Evolutionary conservation across 2,888 invertebrate genomes (phyloP), one percentile per base, ranked within the genome.

Genomic region (Pyrrhia umbra): DNA sequence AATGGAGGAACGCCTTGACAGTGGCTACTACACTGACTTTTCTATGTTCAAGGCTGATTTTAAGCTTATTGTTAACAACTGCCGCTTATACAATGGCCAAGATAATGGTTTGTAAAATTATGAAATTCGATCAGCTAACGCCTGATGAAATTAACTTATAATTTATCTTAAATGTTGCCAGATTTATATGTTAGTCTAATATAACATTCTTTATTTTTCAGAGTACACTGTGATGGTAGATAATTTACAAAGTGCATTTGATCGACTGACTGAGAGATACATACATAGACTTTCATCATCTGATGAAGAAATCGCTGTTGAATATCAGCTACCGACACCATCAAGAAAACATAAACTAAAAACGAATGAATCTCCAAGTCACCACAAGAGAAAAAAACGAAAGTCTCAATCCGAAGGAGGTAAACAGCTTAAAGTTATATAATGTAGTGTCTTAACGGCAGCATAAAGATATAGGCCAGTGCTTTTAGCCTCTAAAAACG

Each of bases 31-130:
- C 87, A 96, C 96, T 39, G 97, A 96, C 76, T 97, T 97, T 82
- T 95, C 96, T 54, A 97, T 97, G 93, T 98, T 98, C 88, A 97
- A 97, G 86, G 96, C 96, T 8, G 99, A 99, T 92, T 98, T 99
- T 90, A 97, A 97, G 84, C 95, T 98, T 60, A 98, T 99, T 85
- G 98, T 99, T 8, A 98, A 98, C 84, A 99, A 99, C 89, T 99
- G 99, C 89, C 96, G 97, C 54, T 95, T 98, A 55, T 99, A 98
- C 89, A 99, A 99, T 95, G 99, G 99, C 57, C 97, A 97, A 80
- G 97, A 98, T 84, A 98, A 98, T 95, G 98, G 98, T 98, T 89
- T 20, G 75, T 63, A 64, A 39, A 1, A 34, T 3, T 34, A n/a
- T 5, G 5, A 34, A 34, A n/a, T 27, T 13, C 23, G 6, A 23